Evolutionary conservation across 1,140 invertebrate species (phyloP).

Genomic region (Nasonia vitripennis): DNA sequence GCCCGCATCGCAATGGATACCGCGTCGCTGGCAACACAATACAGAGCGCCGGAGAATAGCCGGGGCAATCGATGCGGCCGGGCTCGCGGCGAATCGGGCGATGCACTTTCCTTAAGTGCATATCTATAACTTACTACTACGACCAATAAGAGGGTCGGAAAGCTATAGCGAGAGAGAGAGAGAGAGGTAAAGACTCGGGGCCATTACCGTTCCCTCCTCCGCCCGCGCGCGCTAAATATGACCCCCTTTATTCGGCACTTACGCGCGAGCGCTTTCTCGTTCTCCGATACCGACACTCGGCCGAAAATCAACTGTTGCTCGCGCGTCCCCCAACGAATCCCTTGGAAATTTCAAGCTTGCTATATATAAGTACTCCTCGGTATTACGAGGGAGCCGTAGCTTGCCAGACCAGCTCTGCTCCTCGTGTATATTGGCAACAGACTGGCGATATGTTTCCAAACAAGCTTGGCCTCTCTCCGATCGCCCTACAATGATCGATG

Average conservation of each 20-base stretch:
- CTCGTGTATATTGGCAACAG: conserved; percentile 21
- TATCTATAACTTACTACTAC: conserved; percentile 61
- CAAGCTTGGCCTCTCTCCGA: neutral
- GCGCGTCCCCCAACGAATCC: neutral
- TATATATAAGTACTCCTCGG: neutral
- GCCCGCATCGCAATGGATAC: neutral
- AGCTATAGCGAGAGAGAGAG: conserved; percentile 3
- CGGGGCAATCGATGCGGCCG: conserved; percentile 26
- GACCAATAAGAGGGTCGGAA: conserved; percentile 56
- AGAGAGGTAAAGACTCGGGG: neutral
- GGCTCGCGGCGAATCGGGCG: conserved; percentile 48
- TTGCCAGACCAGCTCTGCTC: neutral
- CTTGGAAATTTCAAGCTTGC: neutral
- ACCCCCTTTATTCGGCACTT: neutral
- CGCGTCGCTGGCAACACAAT: neutral
- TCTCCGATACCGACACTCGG: neutral
- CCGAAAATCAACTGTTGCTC: conserved; percentile 21
- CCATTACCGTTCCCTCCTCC: neutral
- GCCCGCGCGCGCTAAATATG: neutral
- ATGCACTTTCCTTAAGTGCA: conserved; percentile 62
- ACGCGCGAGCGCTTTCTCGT: neutral
- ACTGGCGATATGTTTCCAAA: conserved; percentile 23
- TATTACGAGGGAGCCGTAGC: neutral
- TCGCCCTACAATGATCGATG: conserved; percentile 32
- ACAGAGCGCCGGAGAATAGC: neutral